Percentiles rank a stretch among this genome's conserved stretches.
Conservation (phyloP, 2,797 vertebrate species). For the Sylvilagus floridanus region DNA sequence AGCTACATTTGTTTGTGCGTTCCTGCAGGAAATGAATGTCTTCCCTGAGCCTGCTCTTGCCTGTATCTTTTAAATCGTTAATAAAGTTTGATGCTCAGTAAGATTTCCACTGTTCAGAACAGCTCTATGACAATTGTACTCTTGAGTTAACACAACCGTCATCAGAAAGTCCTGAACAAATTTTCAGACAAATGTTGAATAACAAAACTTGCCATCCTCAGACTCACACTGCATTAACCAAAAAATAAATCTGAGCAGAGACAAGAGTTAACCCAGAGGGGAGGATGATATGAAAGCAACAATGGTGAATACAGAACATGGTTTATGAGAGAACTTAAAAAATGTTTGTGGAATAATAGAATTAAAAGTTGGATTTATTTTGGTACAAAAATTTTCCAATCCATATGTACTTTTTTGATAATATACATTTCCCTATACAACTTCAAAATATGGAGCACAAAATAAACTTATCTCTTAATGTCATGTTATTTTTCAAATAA, state of each 20-base stretch:
- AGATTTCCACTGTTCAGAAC: not conserved
- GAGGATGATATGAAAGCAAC: not conserved
- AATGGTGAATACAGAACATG: not conserved
- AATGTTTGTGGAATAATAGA: no score
- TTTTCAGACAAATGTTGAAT: not conserved
- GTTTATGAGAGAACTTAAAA: not conserved
- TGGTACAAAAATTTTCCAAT: no score
- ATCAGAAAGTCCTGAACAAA: constrained; percentile 37
- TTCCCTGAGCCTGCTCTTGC: not conserved
- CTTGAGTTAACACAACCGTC: constrained; percentile 11
- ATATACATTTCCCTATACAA: no score
- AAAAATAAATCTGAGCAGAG: not conserved
- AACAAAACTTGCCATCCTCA: constrained; percentile 5
- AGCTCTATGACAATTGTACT: not conserved
- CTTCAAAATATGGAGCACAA: no score
- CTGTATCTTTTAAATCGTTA: constrained; percentile 50
- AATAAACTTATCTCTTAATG: no score
- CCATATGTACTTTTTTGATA: no score
- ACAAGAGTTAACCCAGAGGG: not conserved
- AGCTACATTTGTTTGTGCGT: not conserved
- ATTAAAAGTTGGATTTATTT: no score
- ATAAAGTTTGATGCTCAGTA: constrained; percentile 39
- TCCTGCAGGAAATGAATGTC: constrained; percentile 59
- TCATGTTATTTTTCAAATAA: no score
- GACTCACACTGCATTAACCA: not conserved